phyloP scores from a whole-genome alignment of 2,888 invertebrate species.

The Drosophila neutralis region DNA sequence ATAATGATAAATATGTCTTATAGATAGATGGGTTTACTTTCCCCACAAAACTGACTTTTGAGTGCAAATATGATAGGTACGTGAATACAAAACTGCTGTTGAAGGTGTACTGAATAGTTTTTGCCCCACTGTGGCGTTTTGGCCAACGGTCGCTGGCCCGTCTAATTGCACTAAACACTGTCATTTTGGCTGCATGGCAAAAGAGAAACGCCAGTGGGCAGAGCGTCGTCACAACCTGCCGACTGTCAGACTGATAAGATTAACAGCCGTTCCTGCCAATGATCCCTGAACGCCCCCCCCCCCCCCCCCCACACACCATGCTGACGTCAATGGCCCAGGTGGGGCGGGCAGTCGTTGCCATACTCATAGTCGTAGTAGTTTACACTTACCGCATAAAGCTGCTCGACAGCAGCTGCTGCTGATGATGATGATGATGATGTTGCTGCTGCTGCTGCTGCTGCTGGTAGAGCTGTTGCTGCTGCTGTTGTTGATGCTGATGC shows the following conservation, averaged over 20 bases:
- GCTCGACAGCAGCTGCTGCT: conserved; percentile 70
- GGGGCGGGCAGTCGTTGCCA: conserved; percentile 10
- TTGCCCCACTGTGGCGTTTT: conserved; percentile 43
- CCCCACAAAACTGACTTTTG: neutral
- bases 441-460: conserved; percentile 54
- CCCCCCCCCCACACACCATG: neutral
- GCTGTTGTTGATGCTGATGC: conserved; percentile 55
- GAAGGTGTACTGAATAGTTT: neutral
- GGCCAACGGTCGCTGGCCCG: conserved; percentile 37
- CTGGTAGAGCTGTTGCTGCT: conserved; percentile 52
- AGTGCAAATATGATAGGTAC: neutral
- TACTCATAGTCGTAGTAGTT: conserved; percentile 17
- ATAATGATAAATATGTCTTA: neutral
- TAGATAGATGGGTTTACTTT: neutral
- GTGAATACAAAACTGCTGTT: neutral
- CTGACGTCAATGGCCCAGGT: conserved; percentile 63
- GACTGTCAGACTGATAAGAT: conserved; percentile 57
- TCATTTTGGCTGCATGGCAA: conserved; percentile 47
- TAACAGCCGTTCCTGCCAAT: conserved; percentile 40
- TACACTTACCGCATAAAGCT: conserved; percentile 80
- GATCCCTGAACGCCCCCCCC: conserved; percentile 2
- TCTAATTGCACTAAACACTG: conserved; percentile 66
- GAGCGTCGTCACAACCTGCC: conserved; percentile 41
- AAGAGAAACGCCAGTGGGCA: conserved; percentile 62
- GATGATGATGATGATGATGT: conserved; percentile 43